Conservation (phyloP, 2,797 vertebrate species). For the Pyrocephalus nanus region DNA sequence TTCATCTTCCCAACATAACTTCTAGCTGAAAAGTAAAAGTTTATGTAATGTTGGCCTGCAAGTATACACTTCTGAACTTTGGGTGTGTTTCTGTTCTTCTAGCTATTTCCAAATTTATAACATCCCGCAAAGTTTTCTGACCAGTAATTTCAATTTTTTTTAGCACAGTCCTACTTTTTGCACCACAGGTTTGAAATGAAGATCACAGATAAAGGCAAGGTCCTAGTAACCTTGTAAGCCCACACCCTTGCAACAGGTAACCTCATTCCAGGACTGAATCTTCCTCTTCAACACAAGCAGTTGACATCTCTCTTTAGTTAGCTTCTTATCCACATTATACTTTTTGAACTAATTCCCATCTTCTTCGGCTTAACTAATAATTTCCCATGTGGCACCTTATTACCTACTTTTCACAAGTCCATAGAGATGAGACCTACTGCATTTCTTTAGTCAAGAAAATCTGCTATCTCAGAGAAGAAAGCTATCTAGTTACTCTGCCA, state of each 20-base stretch:
- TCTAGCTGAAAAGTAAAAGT: neutral
- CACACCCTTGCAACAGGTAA: constrained; percentile 45
- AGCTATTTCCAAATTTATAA: neutral
- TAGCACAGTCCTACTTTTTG: constrained; percentile 46
- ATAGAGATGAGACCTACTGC: constrained; percentile 64
- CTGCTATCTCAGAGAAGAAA: constrained; percentile 50
- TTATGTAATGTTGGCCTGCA: neutral
- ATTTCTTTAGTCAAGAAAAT: constrained; percentile 59
- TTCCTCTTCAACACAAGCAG: constrained; percentile 24
- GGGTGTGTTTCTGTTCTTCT: neutral
- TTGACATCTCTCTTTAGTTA: constrained; percentile 52
- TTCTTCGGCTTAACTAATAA: constrained; percentile 56
- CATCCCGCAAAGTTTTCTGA: neutral
- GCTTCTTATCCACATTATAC: constrained; percentile 47
- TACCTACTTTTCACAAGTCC: constrained; percentile 68
- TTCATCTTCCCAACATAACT: neutral
- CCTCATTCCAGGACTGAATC: constrained; percentile 56
- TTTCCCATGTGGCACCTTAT: constrained; percentile 65
- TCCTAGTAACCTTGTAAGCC: constrained; percentile 58
- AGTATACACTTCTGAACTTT: neutral
- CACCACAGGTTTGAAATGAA: constrained; percentile 11
- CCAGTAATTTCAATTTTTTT: neutral
- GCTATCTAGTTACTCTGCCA: constrained; percentile 17
- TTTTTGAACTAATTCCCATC: constrained; percentile 68
- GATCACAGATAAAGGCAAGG: constrained; percentile 40